Base-by-base conservation (phyloP, 2,797 vertebrate genomes). In the Myotis vivesi region DNA sequence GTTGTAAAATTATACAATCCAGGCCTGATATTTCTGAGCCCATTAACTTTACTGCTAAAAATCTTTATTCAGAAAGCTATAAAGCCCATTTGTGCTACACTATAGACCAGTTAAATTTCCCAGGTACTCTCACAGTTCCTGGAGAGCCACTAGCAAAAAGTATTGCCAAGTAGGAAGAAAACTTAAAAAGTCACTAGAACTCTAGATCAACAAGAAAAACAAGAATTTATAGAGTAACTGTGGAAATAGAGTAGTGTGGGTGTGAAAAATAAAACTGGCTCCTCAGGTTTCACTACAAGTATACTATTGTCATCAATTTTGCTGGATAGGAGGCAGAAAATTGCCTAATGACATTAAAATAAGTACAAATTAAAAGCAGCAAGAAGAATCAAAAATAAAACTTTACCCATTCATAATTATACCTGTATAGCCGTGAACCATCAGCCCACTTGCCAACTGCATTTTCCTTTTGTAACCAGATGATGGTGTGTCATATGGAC, bases 181-280 rank as follows among this genome's bases (percentile, higher is more conserved):
- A 87, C 33, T 92, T 81, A 94, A 91, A 79, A 49, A 6, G 51
- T 86, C 71, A 92, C 44, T 96, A 38, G 77, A 96, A 33, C 1
- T 84, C 77, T 92, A 59, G 33, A 89, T 83, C 96, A 95, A 96
- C 84, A 95, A 85, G 89, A 10, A 96, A 95, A 97, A 96, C 85
- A 92, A 94, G 94, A 86, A 46, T 68, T 93, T 96, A 95, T 94
- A 81, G 30, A 95, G 6, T 28, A 89, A 23, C 25, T 69, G 8
- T 92, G 33, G 33, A 92, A 96, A 96, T 10, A 94, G 84, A 94
- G 17, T 71, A 9, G 44, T 57, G 33, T 66, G 51, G 68, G n/a
- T 85, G 62, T 72, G 20, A 97, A 97, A 38, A 95, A 95, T 49
- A 92, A 96, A 95, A 44, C 6, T 19, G 86, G 25, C 59, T 85